Base-by-base conservation (phyloP, 2,888 invertebrate species). In the Andrena minutula region DNA sequence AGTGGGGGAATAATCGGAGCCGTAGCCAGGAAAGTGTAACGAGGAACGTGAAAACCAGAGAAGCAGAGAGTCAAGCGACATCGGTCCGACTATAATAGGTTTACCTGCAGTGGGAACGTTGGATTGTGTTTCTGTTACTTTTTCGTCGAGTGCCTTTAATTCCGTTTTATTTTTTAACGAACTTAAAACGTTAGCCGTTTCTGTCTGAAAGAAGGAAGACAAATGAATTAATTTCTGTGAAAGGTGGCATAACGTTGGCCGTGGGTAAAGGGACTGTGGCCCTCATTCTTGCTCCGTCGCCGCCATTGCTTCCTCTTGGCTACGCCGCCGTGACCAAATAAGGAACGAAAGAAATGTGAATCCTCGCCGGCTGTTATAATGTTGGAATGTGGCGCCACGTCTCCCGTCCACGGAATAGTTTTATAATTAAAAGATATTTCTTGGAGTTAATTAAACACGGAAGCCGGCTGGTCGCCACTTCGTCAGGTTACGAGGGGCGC, bases 391-490 rank as follows among this genome's bases (percentile, higher is more conserved):
- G 79, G 75, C 79, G 32, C 58, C 47, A 70, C 79, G 72, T 72
- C 51, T 71, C 80, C 58, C 77, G 60, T 66, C 72, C 78, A 66
- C 79, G 78, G 86, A 88, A 90, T 90, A 88, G 85, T 91, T 89
- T 86, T 86, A 87, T 90, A 89, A 90, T 91, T 92, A 89, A 90
- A 91, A 89, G 88, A 91, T 90, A 90, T 90, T 91, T 88, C 89
- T 89, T 86, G 71, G 80, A 91, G 91, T 92, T 92, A 92, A 92
- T 92, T 92, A 92, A 92, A 92, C 90, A 86, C 73, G 64, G 72
- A 82, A 56, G 66, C 73, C 76, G 69, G 76, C 76, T 28, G 28
- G 73, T 65, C 66, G 64, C 49, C 68, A 51, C 69, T 71, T 65
- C 58, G 66, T 72, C 76, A 73, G 72, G 82, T 66, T 74, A 61